Evolutionary conservation across 1,140 invertebrate genomes (phyloP).

Genomic region (Aphelinus certus): DNA sequence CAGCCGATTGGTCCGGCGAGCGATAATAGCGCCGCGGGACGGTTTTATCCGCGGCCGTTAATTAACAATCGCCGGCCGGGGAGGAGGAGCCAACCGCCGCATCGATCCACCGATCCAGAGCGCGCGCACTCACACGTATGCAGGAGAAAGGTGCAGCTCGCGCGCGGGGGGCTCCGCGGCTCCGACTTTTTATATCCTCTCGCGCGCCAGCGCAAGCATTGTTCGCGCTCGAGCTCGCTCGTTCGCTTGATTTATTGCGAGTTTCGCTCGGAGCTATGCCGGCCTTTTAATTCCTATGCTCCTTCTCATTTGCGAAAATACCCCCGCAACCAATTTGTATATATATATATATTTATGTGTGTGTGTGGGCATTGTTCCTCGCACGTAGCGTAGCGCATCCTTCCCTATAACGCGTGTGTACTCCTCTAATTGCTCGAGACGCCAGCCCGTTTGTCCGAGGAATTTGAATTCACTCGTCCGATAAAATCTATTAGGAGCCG

Average conservation of each 20-base stretch:
- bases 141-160: not conserved
- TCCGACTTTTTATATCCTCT: not conserved
- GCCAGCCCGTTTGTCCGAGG: too few relatives aligned
- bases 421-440: too few relatives aligned
- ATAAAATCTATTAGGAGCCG: too few relatives aligned
- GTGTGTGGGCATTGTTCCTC: too few relatives aligned
- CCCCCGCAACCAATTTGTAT: too few relatives aligned
- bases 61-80: constrained; percentile 41
- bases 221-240: not conserved
- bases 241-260: constrained; percentile 3
- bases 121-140: too few relatives aligned
- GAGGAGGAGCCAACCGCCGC: constrained; percentile 28
- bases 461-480: too few relatives aligned
- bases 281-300: not conserved
- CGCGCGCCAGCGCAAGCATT: not conserved
- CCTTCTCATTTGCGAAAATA: not conserved
- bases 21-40: constrained; percentile 51
- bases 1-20: constrained; percentile 43
- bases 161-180: not conserved
- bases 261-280: not conserved
- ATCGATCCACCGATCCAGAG: too few relatives aligned
- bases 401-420: too few relatives aligned
- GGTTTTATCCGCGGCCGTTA: constrained; percentile 45
- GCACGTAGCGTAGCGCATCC: too few relatives aligned
- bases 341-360: too few relatives aligned